phyloP scores from a whole-genome alignment of 1,140 invertebrate species.

The Apis florea region DNA sequence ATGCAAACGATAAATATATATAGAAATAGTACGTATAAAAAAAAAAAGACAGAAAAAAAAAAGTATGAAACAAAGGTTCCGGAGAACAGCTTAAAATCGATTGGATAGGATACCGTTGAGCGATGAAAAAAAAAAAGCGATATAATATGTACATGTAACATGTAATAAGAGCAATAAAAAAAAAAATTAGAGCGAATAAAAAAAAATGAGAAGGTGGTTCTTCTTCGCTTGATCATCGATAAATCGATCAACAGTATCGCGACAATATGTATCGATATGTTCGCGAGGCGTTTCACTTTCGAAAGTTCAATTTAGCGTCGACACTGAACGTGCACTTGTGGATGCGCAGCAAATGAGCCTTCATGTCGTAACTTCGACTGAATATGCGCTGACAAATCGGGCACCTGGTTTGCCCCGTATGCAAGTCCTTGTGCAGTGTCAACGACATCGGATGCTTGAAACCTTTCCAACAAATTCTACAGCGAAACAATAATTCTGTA shows the following conservation, averaged over 20 bases:
- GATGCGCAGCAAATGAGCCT: conserved; percentile 82
- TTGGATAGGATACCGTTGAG: not conserved
- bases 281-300: conserved; percentile 52
- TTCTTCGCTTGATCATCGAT: not conserved
- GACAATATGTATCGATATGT: not conserved
- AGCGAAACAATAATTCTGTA: conserved; percentile 82
- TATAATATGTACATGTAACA: not conserved
- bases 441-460: conserved; percentile 89
- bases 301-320: conserved; percentile 66
- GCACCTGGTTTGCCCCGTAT: conserved; percentile 87
- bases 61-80: not conserved
- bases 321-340: conserved; percentile 75
- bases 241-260: not conserved
- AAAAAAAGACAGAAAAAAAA: no score
- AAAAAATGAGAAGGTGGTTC: no score
- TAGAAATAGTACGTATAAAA: not conserved
- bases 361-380: conserved; percentile 84
- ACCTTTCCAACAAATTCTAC: conserved; percentile 86
- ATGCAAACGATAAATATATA: not conserved
- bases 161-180: not conserved
- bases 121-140: not conserved
- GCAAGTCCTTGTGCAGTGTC: conserved; percentile 87
- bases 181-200: no score
- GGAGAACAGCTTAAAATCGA: not conserved
- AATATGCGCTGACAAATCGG: conserved; percentile 83